Conservation (phyloP, 2,888 invertebrate genomes). For the Chalcosyrphus nemorum region DNA sequence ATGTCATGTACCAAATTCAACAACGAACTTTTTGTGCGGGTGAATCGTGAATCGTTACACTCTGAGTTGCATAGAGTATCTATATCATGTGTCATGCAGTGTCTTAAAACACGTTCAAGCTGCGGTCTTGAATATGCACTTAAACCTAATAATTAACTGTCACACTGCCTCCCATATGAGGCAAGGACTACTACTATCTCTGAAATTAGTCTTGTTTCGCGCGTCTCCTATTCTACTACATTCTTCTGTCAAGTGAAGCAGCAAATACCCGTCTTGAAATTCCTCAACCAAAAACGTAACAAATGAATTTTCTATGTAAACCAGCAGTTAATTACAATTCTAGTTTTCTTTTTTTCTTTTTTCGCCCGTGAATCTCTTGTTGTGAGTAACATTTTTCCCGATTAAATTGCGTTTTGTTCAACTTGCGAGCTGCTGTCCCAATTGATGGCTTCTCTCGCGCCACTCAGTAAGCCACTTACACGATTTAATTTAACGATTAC, state of each 20-base stretch:
- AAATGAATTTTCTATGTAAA: conserved; percentile 11
- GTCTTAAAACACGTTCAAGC: too few species aligned
- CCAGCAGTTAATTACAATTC: conserved; percentile 6
- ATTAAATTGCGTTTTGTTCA: not conserved
- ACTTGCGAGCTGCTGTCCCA: conserved; percentile 69
- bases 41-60: too few species aligned
- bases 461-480: conserved; percentile 59
- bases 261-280: not conserved
- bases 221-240: not conserved
- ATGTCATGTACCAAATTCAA: too few species aligned
- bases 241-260: not conserved
- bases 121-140: too few species aligned
- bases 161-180: too few species aligned
- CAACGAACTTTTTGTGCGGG: too few species aligned
- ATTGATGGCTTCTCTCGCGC: conserved; percentile 54
- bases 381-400: not conserved
- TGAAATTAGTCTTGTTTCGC: not conserved
- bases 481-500: conserved; percentile 56
- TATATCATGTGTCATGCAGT: too few species aligned
- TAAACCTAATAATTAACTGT: too few species aligned
- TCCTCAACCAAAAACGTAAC: not conserved
- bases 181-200: too few species aligned
- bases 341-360: conserved; percentile 10
- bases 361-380: not conserved
- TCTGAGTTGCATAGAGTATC: too few species aligned